A percentile compares a stretch with the other conserved stretches of the same genome.
Evolutionary conservation across 2,113 vertebrate species (phyloP).

Genomic region (Lethenteron camtschaticum): DNA sequence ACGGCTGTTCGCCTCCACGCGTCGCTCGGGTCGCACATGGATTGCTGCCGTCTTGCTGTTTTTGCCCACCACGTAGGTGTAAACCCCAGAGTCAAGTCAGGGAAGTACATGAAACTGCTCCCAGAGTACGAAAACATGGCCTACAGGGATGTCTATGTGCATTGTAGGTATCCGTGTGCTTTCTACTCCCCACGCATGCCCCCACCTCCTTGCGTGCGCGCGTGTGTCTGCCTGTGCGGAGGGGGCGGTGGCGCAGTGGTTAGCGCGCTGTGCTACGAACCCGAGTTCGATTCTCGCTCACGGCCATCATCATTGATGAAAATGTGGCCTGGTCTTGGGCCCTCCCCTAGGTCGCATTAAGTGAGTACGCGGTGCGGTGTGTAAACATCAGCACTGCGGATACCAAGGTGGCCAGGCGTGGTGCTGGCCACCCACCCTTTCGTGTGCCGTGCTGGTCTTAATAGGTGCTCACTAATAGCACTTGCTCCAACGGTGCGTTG

Average conservation of each 20-base stretch:
- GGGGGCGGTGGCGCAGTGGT: background rate
- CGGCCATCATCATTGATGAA: background rate
- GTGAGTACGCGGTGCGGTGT: no score
- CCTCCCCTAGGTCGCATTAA: no score
- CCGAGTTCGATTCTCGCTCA: background rate
- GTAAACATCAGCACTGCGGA: no score
- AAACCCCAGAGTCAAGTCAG: slow-evolving; percentile 66
- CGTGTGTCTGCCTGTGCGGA: background rate
- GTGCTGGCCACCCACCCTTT: no score
- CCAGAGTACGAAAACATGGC: slow-evolving; percentile 77
- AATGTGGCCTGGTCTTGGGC: background rate
- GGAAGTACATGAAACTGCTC: slow-evolving; percentile 70
- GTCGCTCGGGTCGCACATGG: accelerated
- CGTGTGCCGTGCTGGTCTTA: no score
- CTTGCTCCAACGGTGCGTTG: no score
- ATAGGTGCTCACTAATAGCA: no score
- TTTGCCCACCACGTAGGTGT: slow-evolving; percentile 45
- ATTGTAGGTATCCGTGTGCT: slow-evolving; percentile 43
- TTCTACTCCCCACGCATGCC: background rate
- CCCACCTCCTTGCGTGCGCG: background rate
- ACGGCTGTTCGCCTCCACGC: accelerated
- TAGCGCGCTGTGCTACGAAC: slow-evolving; percentile 3
- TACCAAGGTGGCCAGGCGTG: no score
- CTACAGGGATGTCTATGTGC: slow-evolving; percentile 65
- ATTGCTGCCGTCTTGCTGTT: slow-evolving; percentile 19